Evolutionary conservation across 2,888 invertebrate genomes (phyloP), one percentile per base, ranked within the genome.

Genomic region (Lepeophtheirus nordmannii): DNA sequence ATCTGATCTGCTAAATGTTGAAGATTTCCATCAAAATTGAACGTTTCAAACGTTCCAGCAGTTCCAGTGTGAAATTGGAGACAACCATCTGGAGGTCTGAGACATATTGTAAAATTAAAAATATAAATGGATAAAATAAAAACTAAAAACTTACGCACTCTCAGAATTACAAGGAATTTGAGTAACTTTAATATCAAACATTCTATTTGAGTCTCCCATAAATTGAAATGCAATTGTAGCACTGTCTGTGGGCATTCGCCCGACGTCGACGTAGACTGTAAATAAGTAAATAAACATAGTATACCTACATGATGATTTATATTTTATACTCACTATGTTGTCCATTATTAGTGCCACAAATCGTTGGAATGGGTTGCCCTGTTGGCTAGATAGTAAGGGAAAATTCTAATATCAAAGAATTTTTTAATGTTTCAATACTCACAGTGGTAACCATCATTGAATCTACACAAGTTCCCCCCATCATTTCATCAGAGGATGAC

Each of bases 111-210:
- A 46, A n/a, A 46, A 5, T 14, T 14, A n/a, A 46, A 46, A 8
- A 46, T 46, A n/a, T n/a, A 46, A 5, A 3, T 46, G 53, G 2
- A 5, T 8, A 46, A 46, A n/a, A 14, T 46, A 14, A 46, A 46
- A 46, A 46, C 5, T 46, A 46, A 46, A 46, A 5, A 46, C 17
- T 46, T n/a, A 46, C 53, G 53, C 53, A n/a, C 53, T 46, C 17
- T n/a, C 53, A 2, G 53, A 46, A 14, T 22, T 53, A 41, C 62
- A 62, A 14, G 46, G 62, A n/a, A 62, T 46, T 41, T 62, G 62
- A 23, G 62, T 62, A 22, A 62, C 62, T 46, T 62, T 62, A 10
- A 62, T 62, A 17, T 62, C 62, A n/a, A 11, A 62, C n/a, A n/a
- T 10, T 41, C 62, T n/a, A 41, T 41, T 62, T 41, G 9, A 46